Evolutionary conservation across 2,797 vertebrate genomes (phyloP).

Genomic region (Lacerta viridis): DNA sequence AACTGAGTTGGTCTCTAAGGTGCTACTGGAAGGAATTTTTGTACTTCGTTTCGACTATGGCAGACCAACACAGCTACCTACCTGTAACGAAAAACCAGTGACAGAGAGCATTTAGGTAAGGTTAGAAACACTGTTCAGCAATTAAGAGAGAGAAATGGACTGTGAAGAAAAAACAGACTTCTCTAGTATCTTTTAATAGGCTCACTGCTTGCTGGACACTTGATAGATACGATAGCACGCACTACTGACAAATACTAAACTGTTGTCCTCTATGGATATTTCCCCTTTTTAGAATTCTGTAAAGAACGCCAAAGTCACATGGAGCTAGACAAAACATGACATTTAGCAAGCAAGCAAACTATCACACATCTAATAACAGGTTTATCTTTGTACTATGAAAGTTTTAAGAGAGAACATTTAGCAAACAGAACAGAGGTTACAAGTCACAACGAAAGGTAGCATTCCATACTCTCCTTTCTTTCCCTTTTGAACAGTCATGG

Average conservation of each 20-base stretch:
- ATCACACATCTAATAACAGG: neutral
- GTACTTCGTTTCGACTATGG: too few relatives aligned
- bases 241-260: neutral
- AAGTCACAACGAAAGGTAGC: neutral
- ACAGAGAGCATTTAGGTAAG: neutral
- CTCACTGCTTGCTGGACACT: neutral
- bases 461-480: neutral
- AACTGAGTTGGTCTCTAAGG: too few relatives aligned
- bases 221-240: neutral
- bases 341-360: neutral
- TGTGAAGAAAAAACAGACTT: neutral
- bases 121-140: neutral
- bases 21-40: too few relatives aligned
- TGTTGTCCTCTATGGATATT: neutral
- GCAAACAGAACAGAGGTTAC: conserved; percentile 1
- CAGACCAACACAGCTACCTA: too few relatives aligned
- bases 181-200: neutral
- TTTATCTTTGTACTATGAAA: neutral
- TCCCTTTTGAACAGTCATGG: neutral
- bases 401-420: neutral
- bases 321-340: neutral
- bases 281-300: neutral
- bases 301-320: neutral
- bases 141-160: neutral
- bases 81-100: neutral